Conservation (phyloP, 2,888 invertebrate genomes). For the Eucera pruinosa region DNA sequence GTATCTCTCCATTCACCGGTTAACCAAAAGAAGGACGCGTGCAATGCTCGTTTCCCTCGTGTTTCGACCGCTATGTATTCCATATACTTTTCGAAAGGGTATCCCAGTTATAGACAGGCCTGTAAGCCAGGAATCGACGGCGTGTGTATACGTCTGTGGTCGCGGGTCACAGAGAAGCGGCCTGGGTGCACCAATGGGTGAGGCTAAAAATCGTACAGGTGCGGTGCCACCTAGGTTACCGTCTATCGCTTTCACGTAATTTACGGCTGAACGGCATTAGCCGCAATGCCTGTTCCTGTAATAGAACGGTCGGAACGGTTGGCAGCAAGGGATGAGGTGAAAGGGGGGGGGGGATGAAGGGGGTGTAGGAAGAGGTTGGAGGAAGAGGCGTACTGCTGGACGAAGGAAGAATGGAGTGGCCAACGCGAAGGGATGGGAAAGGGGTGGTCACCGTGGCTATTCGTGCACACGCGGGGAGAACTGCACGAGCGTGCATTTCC, state of each 20-base stretch:
- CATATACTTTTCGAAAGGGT: not conserved
- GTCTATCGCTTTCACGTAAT: constrained; percentile 79
- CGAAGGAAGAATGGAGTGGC: constrained; percentile 40
- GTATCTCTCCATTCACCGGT: not conserved
- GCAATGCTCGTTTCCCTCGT: too few species aligned
- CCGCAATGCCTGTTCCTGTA: constrained; percentile 78
- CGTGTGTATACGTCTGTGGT: constrained; percentile 15
- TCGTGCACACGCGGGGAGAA: constrained; percentile 15
- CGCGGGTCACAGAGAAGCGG: constrained; percentile 10
- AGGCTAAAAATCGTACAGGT: constrained; percentile 66
- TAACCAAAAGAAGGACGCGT: not conserved
- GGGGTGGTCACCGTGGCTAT: constrained; percentile 44
- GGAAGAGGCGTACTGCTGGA: constrained; percentile 13
- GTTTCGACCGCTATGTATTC: too few species aligned
- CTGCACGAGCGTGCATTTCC: constrained; percentile 62
- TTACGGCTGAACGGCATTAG: constrained; percentile 80
- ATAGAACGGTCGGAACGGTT: constrained; percentile 71
- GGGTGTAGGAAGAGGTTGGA: constrained; percentile 32
- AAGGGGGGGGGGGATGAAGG: constrained; percentile 8
- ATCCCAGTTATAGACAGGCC: not conserved
- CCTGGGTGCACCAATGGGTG: not conserved
- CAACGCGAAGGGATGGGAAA: constrained; percentile 1
- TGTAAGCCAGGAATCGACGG: not conserved
- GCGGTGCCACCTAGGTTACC: constrained; percentile 60
- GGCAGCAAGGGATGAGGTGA: not conserved